Conservation (phyloP, 2,888 invertebrate genomes). For the Dromius quadrimaculatus region DNA sequence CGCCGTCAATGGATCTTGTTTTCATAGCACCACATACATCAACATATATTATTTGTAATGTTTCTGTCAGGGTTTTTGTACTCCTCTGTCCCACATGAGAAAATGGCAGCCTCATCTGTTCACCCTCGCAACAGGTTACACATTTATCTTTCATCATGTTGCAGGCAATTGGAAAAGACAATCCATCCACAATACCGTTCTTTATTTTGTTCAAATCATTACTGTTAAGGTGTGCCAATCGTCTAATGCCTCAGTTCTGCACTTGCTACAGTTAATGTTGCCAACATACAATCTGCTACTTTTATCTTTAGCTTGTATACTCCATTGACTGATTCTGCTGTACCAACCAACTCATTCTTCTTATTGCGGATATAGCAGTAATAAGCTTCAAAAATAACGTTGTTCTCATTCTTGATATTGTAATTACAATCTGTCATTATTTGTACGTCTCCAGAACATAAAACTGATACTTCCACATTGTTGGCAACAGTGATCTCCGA, state of each 20-base stretch:
- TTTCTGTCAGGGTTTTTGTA: slow-evolving; percentile 12
- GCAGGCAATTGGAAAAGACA: too few relatives aligned
- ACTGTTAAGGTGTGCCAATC: slow-evolving; percentile 7
- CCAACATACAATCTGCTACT: background rate
- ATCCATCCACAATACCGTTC: slow-evolving; percentile 1
- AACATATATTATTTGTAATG: slow-evolving; percentile 45
- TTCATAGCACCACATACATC: too few relatives aligned
- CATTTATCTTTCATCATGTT: slow-evolving; percentile 30
- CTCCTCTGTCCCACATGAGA: slow-evolving; percentile 11
- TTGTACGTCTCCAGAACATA: background rate
- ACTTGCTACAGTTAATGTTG: background rate
- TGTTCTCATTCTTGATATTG: background rate
- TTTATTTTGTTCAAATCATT: background rate
- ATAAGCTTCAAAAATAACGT: background rate
- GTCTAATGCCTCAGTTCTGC: background rate
- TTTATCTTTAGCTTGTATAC: background rate
- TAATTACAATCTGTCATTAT: background rate
- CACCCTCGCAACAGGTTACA: slow-evolving; percentile 40
- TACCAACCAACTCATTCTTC: background rate
- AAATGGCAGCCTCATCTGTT: slow-evolving; percentile 44
- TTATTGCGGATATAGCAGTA: background rate
- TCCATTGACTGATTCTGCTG: background rate
- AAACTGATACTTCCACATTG: background rate
- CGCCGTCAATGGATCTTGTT: too few relatives aligned
- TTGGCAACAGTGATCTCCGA: background rate